Evolutionary conservation across 2,797 vertebrate species (phyloP), one percentile per base, ranked within the genome.

Genomic region (Jordanella pulchra): DNA sequence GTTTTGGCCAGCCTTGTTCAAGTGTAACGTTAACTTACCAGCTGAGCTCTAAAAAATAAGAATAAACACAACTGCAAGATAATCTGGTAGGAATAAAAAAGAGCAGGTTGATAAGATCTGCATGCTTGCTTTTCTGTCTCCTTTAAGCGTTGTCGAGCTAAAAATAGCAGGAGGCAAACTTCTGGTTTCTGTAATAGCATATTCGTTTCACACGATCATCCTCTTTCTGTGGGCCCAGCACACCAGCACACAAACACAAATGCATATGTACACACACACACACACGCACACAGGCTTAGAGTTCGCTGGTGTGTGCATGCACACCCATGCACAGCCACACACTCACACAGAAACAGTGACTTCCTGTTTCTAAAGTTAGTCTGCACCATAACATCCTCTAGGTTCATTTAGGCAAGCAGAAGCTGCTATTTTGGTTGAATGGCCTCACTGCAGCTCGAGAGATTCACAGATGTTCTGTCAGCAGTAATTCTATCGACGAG

Each of bases 291-390:
- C 75, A 73, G 6, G 21, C 82, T 79, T 4, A 69, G 14, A 61
- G 65, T 72, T 48, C 50, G 54, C 56, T 73, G 25, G 53, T 27
- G 65, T 27, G 65, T 69, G n/a, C 23, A 14, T 60, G 28, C 15
- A 23, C 25, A 35, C 56, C 69, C 72, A 73, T 44, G 70, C 15
- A 73, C 39, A 65, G 11, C 42, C 11, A 79, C 65, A 73, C 76
- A 75, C 76, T 67, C 60, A 82, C 76, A 86, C 48, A 88, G 73
- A 88, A 88, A 89, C 85, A 92, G 83, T 73, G 75, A 91, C 91
- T 93, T 93, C 93, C 91, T 92, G 88, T 92, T 92, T 91, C 92
- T 93, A 93, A 91, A 93, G 90, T 93, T 92, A 93, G 92, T 84
- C 87, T 83, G 75, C 87, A 89, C 91, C 89, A 90, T 89, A 90